phyloP scores from a whole-genome alignment of 2,888 invertebrate species.

The Trypoxylon attenuatum region DNA sequence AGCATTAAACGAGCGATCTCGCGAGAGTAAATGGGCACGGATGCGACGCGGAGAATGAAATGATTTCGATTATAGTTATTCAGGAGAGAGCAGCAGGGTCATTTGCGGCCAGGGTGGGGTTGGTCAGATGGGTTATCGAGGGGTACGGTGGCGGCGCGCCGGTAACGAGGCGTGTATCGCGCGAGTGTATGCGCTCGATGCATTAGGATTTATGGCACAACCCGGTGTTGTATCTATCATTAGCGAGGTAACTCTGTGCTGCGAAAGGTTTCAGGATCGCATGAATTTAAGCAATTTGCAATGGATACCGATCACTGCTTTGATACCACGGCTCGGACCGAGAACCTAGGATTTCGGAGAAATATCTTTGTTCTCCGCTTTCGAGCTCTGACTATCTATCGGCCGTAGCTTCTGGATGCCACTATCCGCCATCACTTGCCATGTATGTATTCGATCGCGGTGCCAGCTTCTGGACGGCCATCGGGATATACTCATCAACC shows the following conservation, averaged over 20 bases:
- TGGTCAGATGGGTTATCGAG: no score
- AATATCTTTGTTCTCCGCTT: slow-evolving; percentile 2
- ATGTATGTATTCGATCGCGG: no score
- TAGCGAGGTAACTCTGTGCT: slow-evolving; percentile 16
- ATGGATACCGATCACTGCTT: slow-evolving; percentile 18
- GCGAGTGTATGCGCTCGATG: slow-evolving; percentile 10
- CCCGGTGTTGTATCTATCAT: slow-evolving; percentile 29
- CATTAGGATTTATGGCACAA: slow-evolving; percentile 39
- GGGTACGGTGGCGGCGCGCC: no score
- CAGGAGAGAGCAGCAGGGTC: slow-evolving; percentile 25
- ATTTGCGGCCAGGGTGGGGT: slow-evolving; percentile 15
- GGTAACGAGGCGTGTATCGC: slow-evolving; percentile 5
- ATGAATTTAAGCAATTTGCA: slow-evolving; percentile 43
- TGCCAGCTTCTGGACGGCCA: no score
- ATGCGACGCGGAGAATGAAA: slow-evolving; percentile 24
- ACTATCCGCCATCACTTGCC: no score
- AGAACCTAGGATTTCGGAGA: not conserved
- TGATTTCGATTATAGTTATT: slow-evolving; percentile 37
- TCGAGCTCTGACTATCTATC: no score
- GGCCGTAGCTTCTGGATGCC: no score
- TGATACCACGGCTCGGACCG: not conserved
- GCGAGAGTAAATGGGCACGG: slow-evolving; percentile 8
- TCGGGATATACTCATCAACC: no score
- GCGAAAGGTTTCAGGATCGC: slow-evolving; percentile 36
- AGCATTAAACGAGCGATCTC: slow-evolving; percentile 21